phyloP scores from a whole-genome alignment of 2,113 vertebrate genomes.

The Bubo bubo region DNA sequence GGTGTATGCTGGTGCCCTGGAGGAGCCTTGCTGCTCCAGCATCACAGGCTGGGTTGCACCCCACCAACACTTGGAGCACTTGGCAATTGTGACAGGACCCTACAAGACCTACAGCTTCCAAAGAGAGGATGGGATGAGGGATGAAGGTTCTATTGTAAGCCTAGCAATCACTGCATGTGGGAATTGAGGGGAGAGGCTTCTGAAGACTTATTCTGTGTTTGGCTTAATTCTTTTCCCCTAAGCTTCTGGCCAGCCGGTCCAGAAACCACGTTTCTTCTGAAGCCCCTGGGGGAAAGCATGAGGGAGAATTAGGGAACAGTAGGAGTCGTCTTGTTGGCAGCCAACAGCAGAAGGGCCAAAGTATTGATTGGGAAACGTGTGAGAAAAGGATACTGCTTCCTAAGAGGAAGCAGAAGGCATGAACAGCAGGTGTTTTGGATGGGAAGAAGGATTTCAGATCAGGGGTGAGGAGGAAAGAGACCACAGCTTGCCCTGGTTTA shows the following conservation, averaged over 20 bases:
- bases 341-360: slow-evolving; percentile 5
- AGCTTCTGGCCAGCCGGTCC: background rate
- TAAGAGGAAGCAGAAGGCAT: background rate
- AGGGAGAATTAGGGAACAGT: background rate
- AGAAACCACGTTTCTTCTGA: background rate
- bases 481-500: background rate
- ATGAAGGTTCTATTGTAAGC: background rate
- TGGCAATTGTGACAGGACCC: background rate
- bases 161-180: background rate
- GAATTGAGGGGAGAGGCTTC: background rate
- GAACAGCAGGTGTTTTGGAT: background rate
- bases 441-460: background rate
- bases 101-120: background rate
- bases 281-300: background rate
- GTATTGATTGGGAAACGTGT: background rate
- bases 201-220: background rate
- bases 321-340: background rate
- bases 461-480: background rate
- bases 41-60: background rate
- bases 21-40: background rate
- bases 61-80: background rate
- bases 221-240: background rate
- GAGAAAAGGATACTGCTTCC: background rate
- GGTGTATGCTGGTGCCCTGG: background rate
- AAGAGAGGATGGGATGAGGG: background rate